These are phyloP conservation scores for Venturia canescens DNA, from an alignment of 1,140 invertebrate genomes.

Conservation along the genomic window DNA sequence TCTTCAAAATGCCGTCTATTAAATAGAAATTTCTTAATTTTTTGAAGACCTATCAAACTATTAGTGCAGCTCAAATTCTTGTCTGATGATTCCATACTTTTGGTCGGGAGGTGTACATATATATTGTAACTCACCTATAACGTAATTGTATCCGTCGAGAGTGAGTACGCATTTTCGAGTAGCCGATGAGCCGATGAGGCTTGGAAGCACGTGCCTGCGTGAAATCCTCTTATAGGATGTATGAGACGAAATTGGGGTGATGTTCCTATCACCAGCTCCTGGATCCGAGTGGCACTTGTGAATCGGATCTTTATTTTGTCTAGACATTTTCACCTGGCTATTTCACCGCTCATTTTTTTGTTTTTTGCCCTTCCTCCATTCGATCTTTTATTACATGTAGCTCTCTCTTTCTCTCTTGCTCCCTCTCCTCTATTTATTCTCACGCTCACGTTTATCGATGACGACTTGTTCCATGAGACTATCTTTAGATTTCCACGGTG, in stretches of 20 bases:
- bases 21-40: too few species aligned
- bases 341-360: neutral
- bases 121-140: slow-evolving; percentile 83
- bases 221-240: slow-evolving; percentile 58
- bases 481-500: neutral
- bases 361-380: slow-evolving; percentile 7
- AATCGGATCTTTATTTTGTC: slow-evolving; percentile 79
- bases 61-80: too few species aligned
- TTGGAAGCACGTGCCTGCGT: slow-evolving; percentile 63
- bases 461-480: slow-evolving; percentile 16
- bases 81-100: too few species aligned
- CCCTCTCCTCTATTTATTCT: slow-evolving; percentile 42
- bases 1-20: too few species aligned
- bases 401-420: slow-evolving; percentile 54
- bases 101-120: neutral
- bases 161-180: slow-evolving; percentile 86
- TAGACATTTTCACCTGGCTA: slow-evolving; percentile 67
- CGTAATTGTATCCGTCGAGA: slow-evolving; percentile 88
- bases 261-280: slow-evolving; percentile 61
- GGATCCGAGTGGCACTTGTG: slow-evolving; percentile 82
- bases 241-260: slow-evolving; percentile 53
- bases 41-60: too few species aligned
- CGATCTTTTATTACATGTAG: neutral
- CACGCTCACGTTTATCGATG: slow-evolving; percentile 51
- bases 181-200: slow-evolving; percentile 65